Conservation (phyloP, 2,113 vertebrate genomes). For the Actenoides lindsayi region DNA sequence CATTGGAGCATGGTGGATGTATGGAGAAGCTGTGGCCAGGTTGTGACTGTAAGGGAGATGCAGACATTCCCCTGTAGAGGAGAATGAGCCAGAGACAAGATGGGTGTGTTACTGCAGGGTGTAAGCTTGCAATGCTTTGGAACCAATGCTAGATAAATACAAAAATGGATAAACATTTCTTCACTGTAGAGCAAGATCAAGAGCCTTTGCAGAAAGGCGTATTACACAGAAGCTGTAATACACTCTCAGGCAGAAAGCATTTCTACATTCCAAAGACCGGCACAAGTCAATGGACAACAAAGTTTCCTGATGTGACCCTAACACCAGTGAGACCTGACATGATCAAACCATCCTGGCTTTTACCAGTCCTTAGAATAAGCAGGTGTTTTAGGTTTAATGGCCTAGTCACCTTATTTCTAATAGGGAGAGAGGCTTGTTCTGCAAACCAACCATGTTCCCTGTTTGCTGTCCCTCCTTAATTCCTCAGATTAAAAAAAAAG, state of each 20-base stretch:
- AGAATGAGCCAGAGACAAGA: not conserved
- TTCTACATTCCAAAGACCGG: not conserved
- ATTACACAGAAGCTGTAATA: not conserved
- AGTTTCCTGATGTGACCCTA: not conserved
- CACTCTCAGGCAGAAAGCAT: not conserved
- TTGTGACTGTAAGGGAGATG: not conserved
- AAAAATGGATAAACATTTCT: not conserved
- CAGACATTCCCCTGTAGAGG: not conserved
- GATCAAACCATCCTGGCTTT: not conserved
- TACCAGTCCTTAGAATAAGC: not conserved
- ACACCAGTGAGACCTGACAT: not conserved
- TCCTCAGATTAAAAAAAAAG: not conserved
- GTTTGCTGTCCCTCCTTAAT: not conserved
- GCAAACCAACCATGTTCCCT: not conserved
- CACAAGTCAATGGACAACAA: not conserved
- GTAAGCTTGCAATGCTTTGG: not conserved
- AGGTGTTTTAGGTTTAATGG: not conserved
- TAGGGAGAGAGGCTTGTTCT: not conserved
- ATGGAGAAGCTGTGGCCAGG: not conserved
- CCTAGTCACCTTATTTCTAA: not conserved
- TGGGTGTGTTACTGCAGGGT: not conserved
- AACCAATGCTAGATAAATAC: not conserved
- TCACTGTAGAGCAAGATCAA: not conserved
- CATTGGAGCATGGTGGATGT: rapidly evolving
- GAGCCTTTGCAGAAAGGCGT: not conserved